Conservation (phyloP, 2,888 invertebrate genomes). For the Lasioglossum oenotherae region DNA sequence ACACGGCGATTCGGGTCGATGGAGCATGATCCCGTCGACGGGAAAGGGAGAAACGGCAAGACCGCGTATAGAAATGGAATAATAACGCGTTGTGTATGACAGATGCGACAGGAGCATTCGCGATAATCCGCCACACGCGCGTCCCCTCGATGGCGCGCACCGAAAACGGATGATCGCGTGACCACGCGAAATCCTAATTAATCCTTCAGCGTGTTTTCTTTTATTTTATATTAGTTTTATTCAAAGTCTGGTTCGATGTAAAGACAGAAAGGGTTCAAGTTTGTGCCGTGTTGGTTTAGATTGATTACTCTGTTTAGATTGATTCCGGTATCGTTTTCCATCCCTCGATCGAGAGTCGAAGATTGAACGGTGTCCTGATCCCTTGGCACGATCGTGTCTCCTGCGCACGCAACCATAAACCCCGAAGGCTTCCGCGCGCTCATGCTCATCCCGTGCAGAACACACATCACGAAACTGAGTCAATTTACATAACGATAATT, state of each 20-base stretch:
- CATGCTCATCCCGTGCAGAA: slow-evolving; percentile 62
- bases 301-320: neutral
- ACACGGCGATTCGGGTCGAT: slow-evolving; percentile 62
- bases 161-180: slow-evolving; percentile 26
- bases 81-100: slow-evolving; percentile 73
- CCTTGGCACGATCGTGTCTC: slow-evolving; percentile 32
- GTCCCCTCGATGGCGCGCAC: slow-evolving; percentile 32
- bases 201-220: neutral
- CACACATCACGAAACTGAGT: slow-evolving; percentile 80
- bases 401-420: slow-evolving; percentile 28
- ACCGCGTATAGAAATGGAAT: slow-evolving; percentile 69
- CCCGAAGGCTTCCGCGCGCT: slow-evolving; percentile 61
- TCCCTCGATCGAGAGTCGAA: slow-evolving; percentile 21
- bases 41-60: slow-evolving; percentile 60
- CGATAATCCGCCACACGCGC: slow-evolving; percentile 67
- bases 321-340: slow-evolving; percentile 1
- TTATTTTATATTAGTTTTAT: neutral
- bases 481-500: slow-evolving; percentile 84
- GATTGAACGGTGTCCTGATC: slow-evolving; percentile 28
- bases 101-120: slow-evolving; percentile 72
- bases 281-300: neutral
- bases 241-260: neutral
- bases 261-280: slow-evolving; percentile 5
- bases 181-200: slow-evolving; percentile 40
- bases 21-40: slow-evolving; percentile 43